Evolutionary conservation across 2,113 vertebrate genomes (phyloP).

Genomic region (Platysteira castanea): DNA sequence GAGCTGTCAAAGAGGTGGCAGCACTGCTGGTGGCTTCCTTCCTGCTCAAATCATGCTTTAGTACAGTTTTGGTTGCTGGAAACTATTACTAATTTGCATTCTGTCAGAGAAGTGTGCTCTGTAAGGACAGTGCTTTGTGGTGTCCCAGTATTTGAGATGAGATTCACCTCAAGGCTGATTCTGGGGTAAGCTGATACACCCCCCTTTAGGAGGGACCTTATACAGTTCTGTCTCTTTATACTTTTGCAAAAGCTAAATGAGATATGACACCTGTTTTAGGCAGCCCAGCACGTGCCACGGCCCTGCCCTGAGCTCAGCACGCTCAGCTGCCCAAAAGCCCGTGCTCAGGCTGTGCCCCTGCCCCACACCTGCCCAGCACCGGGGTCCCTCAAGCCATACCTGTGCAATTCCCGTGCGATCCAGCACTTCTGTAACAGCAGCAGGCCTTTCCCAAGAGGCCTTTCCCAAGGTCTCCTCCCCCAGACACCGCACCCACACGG

Average conservation of each 20-base stretch:
- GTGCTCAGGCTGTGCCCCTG: background rate
- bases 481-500: fast-evolving
- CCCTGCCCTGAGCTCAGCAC: background rate
- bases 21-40: background rate
- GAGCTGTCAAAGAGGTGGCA: background rate
- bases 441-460: background rate
- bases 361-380: background rate
- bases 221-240: background rate
- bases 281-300: background rate
- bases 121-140: background rate
- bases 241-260: background rate
- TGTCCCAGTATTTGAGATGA: background rate
- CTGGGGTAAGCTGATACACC: background rate
- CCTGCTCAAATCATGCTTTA: background rate
- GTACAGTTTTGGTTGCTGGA: background rate
- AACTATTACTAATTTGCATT: background rate
- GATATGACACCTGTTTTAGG: fast-evolving
- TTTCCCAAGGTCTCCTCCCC: background rate
- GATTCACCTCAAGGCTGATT: background rate
- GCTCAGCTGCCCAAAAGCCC: background rate
- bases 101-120: background rate
- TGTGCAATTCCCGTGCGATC: background rate
- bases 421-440: background rate
- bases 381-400: background rate
- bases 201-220: background rate